Conservation (phyloP, 2,888 invertebrate genomes). For the Trichopoda pennipes region DNA sequence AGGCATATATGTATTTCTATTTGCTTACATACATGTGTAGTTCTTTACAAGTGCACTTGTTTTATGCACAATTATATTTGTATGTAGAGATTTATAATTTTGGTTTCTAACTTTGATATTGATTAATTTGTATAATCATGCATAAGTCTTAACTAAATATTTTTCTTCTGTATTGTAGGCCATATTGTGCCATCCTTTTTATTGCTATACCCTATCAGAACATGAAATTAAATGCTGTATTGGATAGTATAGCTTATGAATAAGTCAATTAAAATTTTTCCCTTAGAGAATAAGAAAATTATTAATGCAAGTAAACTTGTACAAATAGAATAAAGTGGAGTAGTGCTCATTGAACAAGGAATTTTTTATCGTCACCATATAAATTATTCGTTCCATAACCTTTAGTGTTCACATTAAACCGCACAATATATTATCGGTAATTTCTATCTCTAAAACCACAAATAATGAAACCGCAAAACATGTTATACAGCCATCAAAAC, state of each 20-base stretch:
- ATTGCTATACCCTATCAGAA: slow-evolving; percentile 26
- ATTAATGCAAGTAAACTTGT: slow-evolving; percentile 38
- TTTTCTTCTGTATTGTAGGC: slow-evolving; percentile 19
- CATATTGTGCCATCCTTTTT: neutral
- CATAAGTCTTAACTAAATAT: slow-evolving; percentile 41
- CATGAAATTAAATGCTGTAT: slow-evolving; percentile 58
- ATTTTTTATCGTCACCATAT: slow-evolving; percentile 49
- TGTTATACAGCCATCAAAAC: slow-evolving; percentile 51
- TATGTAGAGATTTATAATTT: slow-evolving; percentile 63
- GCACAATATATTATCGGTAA: slow-evolving; percentile 70
- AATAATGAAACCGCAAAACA: slow-evolving; percentile 64
- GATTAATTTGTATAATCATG: slow-evolving; percentile 65
- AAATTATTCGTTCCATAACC: slow-evolving; percentile 36
- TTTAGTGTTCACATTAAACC: slow-evolving; percentile 56
- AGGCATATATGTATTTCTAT: slow-evolving; percentile 11
- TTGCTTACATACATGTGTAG: neutral
- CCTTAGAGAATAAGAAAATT: slow-evolving; percentile 45
- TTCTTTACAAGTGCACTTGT: slow-evolving; percentile 45
- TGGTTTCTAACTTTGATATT: slow-evolving; percentile 59
- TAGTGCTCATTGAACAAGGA: slow-evolving; percentile 26
- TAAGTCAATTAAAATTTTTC: slow-evolving; percentile 61
- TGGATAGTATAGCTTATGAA: slow-evolving; percentile 63
- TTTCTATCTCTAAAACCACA: slow-evolving; percentile 65
- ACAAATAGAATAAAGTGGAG: slow-evolving; percentile 22
- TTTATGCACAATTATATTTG: slow-evolving; percentile 58